These are phyloP conservation scores for Furnarius figulus DNA, from an alignment of 2,113 vertebrate genomes.

Conservation along the genomic window DNA sequence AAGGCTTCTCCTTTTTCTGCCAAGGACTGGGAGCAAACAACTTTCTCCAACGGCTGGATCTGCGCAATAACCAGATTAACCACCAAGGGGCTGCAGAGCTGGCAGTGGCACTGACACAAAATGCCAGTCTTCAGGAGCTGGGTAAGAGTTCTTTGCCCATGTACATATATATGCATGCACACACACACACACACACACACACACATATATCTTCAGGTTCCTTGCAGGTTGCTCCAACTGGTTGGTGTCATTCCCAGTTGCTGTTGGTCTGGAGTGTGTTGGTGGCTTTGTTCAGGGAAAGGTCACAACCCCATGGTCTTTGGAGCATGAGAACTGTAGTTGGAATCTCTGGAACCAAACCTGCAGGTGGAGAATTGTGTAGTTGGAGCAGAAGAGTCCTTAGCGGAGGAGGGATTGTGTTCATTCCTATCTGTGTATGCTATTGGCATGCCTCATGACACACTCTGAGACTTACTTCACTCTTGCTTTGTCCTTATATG, in stretches of 20 bases:
- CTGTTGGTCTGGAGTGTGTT: not conserved
- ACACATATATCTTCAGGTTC: fast-evolving
- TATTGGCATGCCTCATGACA: not conserved
- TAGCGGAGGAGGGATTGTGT: not conserved
- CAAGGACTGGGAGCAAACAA: slow-evolving; percentile 82
- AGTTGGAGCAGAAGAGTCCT: not conserved
- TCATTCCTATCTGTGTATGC: not conserved
- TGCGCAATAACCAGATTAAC: slow-evolving; percentile 95
- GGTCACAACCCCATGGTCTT: not conserved
- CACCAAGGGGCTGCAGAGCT: slow-evolving; percentile 87
- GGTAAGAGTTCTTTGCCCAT: slow-evolving; percentile 72
- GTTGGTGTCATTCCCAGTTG: not conserved
- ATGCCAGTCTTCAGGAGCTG: slow-evolving; percentile 82
- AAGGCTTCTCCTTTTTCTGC: slow-evolving; percentile 88
- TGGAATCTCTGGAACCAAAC: not conserved
- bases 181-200: no score
- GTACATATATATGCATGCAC: fast-evolving
- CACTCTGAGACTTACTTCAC: not conserved
- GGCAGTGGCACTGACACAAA: slow-evolving; percentile 80
- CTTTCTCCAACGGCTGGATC: slow-evolving; percentile 81
- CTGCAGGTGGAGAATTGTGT: not conserved
- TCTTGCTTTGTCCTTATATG: not conserved
- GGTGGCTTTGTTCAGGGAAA: not conserved
- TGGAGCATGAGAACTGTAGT: not conserved
- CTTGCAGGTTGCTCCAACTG: not conserved